Evolutionary conservation across 2,797 vertebrate species (phyloP).

Genomic region (Lateolabrax maculatus): DNA sequence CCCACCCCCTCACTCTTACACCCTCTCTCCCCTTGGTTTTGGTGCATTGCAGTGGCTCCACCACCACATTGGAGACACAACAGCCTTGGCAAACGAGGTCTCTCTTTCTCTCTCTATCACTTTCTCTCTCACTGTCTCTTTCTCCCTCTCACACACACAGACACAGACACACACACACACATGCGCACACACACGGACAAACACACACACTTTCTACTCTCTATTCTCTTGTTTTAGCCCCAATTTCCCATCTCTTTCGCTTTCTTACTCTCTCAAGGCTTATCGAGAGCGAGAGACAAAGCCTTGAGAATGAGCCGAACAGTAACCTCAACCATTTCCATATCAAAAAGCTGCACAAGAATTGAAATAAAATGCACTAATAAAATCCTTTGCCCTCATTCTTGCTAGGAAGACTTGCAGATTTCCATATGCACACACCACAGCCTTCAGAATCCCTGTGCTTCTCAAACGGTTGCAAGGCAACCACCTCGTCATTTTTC

Average conservation of each 20-base stretch:
- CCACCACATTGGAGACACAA: conserved; percentile 84
- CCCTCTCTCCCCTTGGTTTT: conserved; percentile 85
- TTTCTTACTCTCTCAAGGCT: conserved; percentile 63
- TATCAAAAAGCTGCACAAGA: conserved; percentile 74
- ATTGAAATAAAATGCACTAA: conserved; percentile 66
- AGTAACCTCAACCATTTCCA: conserved; percentile 74
- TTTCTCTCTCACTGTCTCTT: conserved; percentile 37
- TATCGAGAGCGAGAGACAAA: conserved; percentile 70
- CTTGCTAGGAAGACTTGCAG: conserved; percentile 40
- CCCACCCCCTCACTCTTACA: conserved; percentile 78
- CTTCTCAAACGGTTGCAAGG: conserved; percentile 62
- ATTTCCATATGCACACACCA: conserved; percentile 66
- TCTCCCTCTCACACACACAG: not conserved
- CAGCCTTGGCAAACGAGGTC: conserved; percentile 83
- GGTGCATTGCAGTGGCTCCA: conserved; percentile 89
- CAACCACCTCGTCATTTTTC: conserved; percentile 61
- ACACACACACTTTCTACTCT: conserved; percentile 37
- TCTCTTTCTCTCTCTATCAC: conserved; percentile 61
- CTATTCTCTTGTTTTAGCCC: conserved; percentile 68
- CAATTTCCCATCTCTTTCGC: conserved; percentile 56
- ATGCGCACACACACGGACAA: not conserved
- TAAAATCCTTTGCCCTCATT: conserved; percentile 73
- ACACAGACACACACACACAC: not conserved
- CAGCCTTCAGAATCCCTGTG: conserved; percentile 55
- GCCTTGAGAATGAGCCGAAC: conserved; percentile 66